phyloP scores from a whole-genome alignment of 1,140 invertebrate species.

The Ooceraea biroi region DNA sequence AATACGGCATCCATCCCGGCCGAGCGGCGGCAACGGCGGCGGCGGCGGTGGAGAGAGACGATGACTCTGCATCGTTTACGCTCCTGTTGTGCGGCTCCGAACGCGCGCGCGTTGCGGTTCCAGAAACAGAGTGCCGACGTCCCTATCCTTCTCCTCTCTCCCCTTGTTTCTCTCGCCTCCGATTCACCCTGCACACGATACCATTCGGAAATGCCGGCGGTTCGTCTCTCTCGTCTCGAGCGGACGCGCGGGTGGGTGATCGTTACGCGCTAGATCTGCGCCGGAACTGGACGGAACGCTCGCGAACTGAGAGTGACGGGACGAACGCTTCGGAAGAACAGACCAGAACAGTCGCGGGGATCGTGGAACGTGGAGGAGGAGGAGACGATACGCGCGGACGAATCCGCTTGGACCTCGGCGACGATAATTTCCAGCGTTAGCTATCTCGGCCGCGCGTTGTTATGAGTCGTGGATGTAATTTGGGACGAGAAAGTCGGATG shows the following conservation, averaged over 20 bases:
- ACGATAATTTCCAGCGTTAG: no score
- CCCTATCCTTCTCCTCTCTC: slow-evolving; percentile 55
- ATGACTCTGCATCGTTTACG: slow-evolving; percentile 78
- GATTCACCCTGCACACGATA: slow-evolving; percentile 47
- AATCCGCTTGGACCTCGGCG: no score
- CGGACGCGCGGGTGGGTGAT: background rate
- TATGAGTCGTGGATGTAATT: no score
- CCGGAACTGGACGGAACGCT: background rate
- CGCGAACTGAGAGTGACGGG: background rate
- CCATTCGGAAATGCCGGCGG: background rate
- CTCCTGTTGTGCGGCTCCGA: slow-evolving; percentile 63
- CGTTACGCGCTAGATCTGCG: background rate
- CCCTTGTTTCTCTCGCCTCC: slow-evolving; percentile 15
- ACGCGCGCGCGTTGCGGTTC: slow-evolving; percentile 17
- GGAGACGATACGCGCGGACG: no score
- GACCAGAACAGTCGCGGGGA: no score
- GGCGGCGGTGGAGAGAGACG: slow-evolving; percentile 56
- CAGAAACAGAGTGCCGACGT: slow-evolving; percentile 52
- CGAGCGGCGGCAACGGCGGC: slow-evolving; percentile 45
- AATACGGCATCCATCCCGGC: slow-evolving; percentile 84
- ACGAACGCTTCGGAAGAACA: background rate
- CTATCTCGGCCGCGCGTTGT: no score
- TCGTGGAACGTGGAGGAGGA: no score
- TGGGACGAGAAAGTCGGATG: no score
- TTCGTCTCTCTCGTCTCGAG: background rate